Evolutionary conservation across 2,888 invertebrate genomes (phyloP).

Genomic region (Artemia sp.): DNA sequence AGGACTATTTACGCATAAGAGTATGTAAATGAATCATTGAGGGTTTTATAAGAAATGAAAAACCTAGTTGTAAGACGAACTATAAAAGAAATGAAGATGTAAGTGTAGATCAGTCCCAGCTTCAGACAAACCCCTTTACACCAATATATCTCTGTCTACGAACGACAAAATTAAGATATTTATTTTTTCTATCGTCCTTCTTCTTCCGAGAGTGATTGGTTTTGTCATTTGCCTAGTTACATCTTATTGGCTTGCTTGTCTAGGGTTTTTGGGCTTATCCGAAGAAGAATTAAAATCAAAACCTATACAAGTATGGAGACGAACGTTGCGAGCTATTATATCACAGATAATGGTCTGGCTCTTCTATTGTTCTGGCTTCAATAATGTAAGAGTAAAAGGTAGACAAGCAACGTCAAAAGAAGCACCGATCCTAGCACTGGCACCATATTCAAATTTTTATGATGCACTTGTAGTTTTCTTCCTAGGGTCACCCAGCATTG

Average conservation of each 20-base stretch:
- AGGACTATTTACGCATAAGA: too few species aligned
- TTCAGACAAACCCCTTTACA: too few species aligned
- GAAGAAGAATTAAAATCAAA: slow-evolving; percentile 56
- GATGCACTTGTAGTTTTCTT: slow-evolving; percentile 68
- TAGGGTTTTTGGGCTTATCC: slow-evolving; percentile 61
- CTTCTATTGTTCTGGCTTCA: slow-evolving; percentile 64
- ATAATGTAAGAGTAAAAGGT: slow-evolving; percentile 57
- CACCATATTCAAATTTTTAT: slow-evolving; percentile 80
- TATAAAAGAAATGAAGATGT: too few species aligned
- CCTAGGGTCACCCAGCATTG: slow-evolving; percentile 66
- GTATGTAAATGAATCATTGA: too few species aligned
- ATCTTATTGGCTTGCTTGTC: slow-evolving; percentile 66
- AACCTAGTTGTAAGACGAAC: too few species aligned
- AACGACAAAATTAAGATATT: too few species aligned
- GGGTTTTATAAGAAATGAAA: too few species aligned
- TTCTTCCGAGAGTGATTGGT: slow-evolving; percentile 57
- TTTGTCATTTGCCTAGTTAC: slow-evolving; percentile 56
- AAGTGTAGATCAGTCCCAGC: too few species aligned
- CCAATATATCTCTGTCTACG: too few species aligned
- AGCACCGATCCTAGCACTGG: slow-evolving; percentile 68
- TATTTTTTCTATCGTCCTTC: too few species aligned
- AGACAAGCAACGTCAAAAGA: slow-evolving; percentile 51
- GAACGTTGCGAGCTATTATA: slow-evolving; percentile 46
- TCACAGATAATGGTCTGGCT: slow-evolving; percentile 53
- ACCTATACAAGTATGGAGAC: slow-evolving; percentile 76